A percentile compares a stretch with the other conserved stretches of the same genome.
These are phyloP conservation scores for Pantherophis guttatus DNA, from an alignment of 2,113 vertebrate species.

Conservation along the genomic window DNA sequence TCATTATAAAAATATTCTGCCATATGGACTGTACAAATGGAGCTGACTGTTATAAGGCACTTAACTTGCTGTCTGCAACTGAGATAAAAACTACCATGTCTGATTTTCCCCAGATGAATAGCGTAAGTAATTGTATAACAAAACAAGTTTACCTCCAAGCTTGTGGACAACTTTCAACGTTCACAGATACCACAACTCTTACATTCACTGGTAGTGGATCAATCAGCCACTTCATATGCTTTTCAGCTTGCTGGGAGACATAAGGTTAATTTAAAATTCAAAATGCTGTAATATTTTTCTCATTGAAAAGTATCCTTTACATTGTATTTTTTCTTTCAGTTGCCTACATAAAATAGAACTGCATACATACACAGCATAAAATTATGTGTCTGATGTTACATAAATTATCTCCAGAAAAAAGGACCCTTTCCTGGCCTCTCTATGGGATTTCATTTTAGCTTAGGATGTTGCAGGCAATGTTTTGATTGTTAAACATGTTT, in stretches of 20 bases:
- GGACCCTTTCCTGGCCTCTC: neutral
- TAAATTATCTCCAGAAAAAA: neutral
- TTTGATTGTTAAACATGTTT: neutral
- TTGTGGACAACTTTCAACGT: conserved; percentile 92
- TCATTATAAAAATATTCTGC: neutral
- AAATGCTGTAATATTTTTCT: neutral
- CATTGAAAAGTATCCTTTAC: neutral
- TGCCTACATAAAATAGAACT: neutral
- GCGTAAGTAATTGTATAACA: conserved; percentile 3
- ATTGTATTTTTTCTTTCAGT: neutral
- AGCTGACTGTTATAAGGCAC: neutral
- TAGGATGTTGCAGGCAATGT: neutral
- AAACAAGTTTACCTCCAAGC: conserved; percentile 85
- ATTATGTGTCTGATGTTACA: neutral
- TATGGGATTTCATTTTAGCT: neutral
- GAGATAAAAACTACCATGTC: neutral
- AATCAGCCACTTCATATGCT: conserved; percentile 97
- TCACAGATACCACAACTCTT: conserved; percentile 95
- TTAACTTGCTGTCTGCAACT: neutral
- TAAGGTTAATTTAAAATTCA: conserved; percentile 41
- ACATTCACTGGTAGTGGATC: conserved; percentile 96
- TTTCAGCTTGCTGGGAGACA: conserved; percentile 89
- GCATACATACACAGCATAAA: neutral
- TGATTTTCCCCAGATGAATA: neutral
- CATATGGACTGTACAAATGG: neutral